Percentiles rank a stretch among this genome's conserved stretches.
Conservation (phyloP, 1,140 invertebrate genomes). For the Drosophila bocki region DNA sequence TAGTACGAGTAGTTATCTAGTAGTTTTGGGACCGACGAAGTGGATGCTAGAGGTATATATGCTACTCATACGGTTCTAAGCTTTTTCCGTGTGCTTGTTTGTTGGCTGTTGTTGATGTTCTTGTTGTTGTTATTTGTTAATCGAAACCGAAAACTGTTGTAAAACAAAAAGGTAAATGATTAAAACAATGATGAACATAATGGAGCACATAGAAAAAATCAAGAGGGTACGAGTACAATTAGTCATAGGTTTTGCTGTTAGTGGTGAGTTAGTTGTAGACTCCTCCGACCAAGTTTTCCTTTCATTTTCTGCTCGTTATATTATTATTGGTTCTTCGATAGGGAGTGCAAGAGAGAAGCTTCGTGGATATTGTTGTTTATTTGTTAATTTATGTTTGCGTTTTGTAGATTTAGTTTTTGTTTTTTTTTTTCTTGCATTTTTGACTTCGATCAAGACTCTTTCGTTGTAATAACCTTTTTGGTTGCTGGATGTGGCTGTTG, state of each 20-base stretch:
- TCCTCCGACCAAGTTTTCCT: constrained; percentile 29
- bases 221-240: constrained; percentile 15
- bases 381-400: constrained; percentile 44
- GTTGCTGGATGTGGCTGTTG: constrained; percentile 62
- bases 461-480: constrained; percentile 15
- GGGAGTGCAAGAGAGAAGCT: constrained; percentile 48
- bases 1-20: constrained; percentile 23
- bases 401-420: constrained; percentile 37
- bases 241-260: constrained; percentile 26
- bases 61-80: constrained; percentile 45
- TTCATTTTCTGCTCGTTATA: constrained; percentile 19
- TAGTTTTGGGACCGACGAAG: constrained; percentile 34
- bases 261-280: constrained; percentile 30
- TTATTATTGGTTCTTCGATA: constrained; percentile 20
- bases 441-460: constrained; percentile 24
- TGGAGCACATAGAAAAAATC: constrained; percentile 5
- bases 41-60: constrained; percentile 30
- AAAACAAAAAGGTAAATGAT: constrained; percentile 35
- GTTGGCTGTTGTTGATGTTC: constrained; percentile 47
- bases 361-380: constrained; percentile 37
- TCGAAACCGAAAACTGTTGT: constrained; percentile 39
- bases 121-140: constrained; percentile 49
- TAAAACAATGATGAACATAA: constrained; percentile 21
- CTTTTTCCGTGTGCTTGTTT: constrained; percentile 50
- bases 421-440: constrained; percentile 12